Percentiles rank a stretch among this genome's conserved stretches.
phyloP scores from a whole-genome alignment of 2,797 vertebrate genomes.

The Falco columbarius region DNA sequence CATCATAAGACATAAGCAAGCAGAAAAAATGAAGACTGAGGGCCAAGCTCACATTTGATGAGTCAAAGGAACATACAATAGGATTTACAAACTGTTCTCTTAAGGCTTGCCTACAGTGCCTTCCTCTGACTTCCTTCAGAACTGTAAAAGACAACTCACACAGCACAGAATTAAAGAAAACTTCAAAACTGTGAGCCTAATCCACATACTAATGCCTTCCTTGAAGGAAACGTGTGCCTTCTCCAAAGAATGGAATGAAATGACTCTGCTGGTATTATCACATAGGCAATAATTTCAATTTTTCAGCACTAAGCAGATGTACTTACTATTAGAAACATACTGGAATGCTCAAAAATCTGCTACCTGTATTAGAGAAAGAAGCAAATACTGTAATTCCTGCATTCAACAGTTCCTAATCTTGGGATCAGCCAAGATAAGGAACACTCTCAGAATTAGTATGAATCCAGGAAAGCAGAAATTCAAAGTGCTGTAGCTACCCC shows the following conservation, averaged over 20 bases:
- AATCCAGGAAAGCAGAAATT: neutral
- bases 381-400: neutral
- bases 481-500: neutral
- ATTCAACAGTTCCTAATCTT: neutral
- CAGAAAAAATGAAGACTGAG: neutral
- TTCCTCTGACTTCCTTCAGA: neutral
- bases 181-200: neutral
- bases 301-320: neutral
- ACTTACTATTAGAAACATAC: neutral
- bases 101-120: neutral
- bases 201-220: neutral
- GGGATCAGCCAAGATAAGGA: neutral
- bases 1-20: neutral
- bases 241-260: neutral
- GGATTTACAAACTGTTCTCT: neutral
- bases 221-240: neutral
- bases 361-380: neutral
- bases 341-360: neutral
- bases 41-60: neutral
- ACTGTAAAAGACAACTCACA: neutral
- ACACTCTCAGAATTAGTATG: neutral
- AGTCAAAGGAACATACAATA: neutral
- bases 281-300: neutral
- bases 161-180: neutral
- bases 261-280: neutral